Base-by-base conservation (phyloP, 2,888 invertebrate species). In the Drosophila parthenogenetica region DNA sequence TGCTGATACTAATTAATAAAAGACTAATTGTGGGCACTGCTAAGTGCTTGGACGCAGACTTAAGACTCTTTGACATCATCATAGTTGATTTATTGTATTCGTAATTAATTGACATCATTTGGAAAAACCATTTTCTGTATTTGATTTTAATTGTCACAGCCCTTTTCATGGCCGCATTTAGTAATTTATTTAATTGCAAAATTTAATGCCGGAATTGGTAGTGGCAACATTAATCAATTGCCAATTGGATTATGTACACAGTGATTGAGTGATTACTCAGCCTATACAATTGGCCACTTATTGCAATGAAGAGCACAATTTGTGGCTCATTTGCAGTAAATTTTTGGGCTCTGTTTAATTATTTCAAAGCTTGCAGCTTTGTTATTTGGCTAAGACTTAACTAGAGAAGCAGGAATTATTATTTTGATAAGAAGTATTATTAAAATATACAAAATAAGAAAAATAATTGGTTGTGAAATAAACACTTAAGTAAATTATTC, bases 151-250 rank as follows among this genome's bases (percentile, higher is more conserved):
- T 39, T 32, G 57, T 55, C 58, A 16, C 58, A 54, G 45, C 45
- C 58, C 49, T 60, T 63, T 62, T 59, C 50, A 46, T 14, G 19
- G 61, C n/a, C 37, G 40, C 39, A 61, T 42, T 59, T 59, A 1
- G 48, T 65, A 51, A 68, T 70, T 70, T 54, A 69, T 79, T 79
- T 77, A 79, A 86, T 79, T 82, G 70, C 58, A 45, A 69, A 8
- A 22, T 63, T 71, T 58, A 63, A 57, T 71, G 60, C 63, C 10
- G 10, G 65, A 61, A 63, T 43, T 37, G 59, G 25, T 68, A 48
- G 40, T 40, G 42, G 45, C 16, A 48, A 59, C 79, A 82, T 83
- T 83, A 83, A 89, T 83, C 69, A 89, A 71, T 69, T 66, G 62
- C 58, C 51, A 66, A 61, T 60, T 49, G 60, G 62, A 51, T 59